Conservation (phyloP, 1,140 invertebrate genomes). For the Bombus huntii region DNA sequence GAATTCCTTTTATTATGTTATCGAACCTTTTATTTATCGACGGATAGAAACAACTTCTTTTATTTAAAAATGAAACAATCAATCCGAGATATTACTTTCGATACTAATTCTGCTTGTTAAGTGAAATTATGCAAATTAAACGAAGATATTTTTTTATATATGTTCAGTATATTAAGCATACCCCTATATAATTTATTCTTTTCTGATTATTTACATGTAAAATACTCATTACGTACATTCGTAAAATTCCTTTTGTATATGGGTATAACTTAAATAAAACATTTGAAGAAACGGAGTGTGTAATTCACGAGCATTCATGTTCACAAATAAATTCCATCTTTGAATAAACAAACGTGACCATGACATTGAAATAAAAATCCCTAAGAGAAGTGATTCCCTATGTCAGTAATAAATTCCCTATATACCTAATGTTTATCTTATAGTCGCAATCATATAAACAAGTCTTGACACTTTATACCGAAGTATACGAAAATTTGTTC, state of each 20-base stretch:
- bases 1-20: neutral
- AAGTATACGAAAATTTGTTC: too few species aligned
- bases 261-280: neutral
- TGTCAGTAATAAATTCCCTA: too few species aligned
- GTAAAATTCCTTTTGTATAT: neutral
- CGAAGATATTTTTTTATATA: neutral
- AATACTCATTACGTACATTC: neutral
- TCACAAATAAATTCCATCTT: neutral
- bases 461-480: too few species aligned
- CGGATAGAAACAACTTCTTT: neutral
- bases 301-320: neutral
- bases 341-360: neutral
- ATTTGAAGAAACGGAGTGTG: neutral
- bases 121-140: neutral
- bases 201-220: neutral
- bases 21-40: neutral
- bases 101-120: neutral
- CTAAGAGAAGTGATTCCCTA: neutral
- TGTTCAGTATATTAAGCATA: neutral
- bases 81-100: neutral
- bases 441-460: too few species aligned
- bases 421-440: too few species aligned
- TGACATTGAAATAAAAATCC: constrained; percentile 1
- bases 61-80: neutral
- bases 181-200: neutral